Conservation (phyloP, 2,888 invertebrate genomes). For the Drosophila formosana region DNA sequence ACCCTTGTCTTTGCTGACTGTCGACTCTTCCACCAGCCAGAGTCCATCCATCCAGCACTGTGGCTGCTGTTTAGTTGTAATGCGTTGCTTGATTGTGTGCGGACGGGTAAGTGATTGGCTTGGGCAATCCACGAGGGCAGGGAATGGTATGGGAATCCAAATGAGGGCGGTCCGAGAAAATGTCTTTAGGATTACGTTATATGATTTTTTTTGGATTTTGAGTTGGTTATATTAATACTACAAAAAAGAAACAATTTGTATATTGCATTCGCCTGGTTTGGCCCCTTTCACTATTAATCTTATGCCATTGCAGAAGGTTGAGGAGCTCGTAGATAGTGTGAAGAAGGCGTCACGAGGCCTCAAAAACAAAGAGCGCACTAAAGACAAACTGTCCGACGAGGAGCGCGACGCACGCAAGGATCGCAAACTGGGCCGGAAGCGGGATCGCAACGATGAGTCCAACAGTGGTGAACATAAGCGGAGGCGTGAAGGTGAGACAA, state of each 20-base stretch:
- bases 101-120: conserved; percentile 66
- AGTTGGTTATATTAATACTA: not conserved
- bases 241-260: conserved; percentile 5
- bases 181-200: conserved; percentile 13
- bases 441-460: conserved; percentile 91
- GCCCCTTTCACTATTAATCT: conserved; percentile 40
- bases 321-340: conserved; percentile 81
- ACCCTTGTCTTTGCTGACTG: conserved; percentile 16
- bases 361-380: conserved; percentile 86
- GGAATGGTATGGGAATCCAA: not conserved
- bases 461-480: conserved; percentile 90
- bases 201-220: not conserved
- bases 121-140: conserved; percentile 21
- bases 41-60: conserved; percentile 14
- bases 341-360: conserved; percentile 84
- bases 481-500: conserved; percentile 89
- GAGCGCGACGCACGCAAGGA: conserved; percentile 93
- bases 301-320: conserved; percentile 82
- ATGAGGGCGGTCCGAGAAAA: not conserved
- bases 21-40: conserved; percentile 21
- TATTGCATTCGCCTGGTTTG: conserved; percentile 7
- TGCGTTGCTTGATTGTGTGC: conserved; percentile 63
- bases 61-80: conserved; percentile 67
- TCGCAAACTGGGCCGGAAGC: conserved; percentile 92
- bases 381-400: conserved; percentile 90